A percentile compares a stretch with the other conserved stretches of the same genome.
Evolutionary conservation across 1,140 invertebrate genomes (phyloP).

Genomic region (Euura lappo): DNA sequence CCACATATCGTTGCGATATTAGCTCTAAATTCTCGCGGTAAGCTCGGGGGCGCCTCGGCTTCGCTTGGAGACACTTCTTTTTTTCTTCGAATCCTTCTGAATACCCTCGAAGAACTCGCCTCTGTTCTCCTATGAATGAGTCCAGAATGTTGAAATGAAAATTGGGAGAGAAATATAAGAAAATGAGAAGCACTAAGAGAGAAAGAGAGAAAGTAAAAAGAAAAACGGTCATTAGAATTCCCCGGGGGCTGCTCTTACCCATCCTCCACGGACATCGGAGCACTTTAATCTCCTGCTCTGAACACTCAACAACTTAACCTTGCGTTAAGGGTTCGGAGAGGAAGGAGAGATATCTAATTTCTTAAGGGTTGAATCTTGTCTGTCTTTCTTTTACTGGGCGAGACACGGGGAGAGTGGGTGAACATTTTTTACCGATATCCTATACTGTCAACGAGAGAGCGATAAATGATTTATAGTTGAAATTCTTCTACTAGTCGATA

Average conservation of each 20-base stretch:
- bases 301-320: conserved; percentile 7
- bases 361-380: conserved; percentile 5
- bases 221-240: conserved; percentile 2
- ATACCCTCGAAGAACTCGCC: too few relatives aligned
- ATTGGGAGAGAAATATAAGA: not conserved
- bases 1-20: not conserved
- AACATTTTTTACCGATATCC: not conserved
- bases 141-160: too few relatives aligned
- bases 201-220: not conserved
- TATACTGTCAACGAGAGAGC: too few relatives aligned
- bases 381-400: not conserved
- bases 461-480: too few relatives aligned
- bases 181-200: not conserved
- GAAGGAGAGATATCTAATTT: conserved; percentile 5
- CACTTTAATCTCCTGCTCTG: conserved; percentile 4
- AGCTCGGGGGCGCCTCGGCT: not conserved
- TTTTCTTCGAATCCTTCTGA: too few relatives aligned
- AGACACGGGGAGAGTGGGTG: not conserved
- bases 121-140: too few relatives aligned
- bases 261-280: not conserved
- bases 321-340: not conserved
- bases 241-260: conserved; percentile 4
- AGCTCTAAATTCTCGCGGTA: not conserved
- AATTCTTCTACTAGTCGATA: too few relatives aligned
- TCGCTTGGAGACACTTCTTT: too few relatives aligned